Evolutionary conservation across 2,797 vertebrate genomes (phyloP).

Genomic region (Sciurus carolinensis): DNA sequence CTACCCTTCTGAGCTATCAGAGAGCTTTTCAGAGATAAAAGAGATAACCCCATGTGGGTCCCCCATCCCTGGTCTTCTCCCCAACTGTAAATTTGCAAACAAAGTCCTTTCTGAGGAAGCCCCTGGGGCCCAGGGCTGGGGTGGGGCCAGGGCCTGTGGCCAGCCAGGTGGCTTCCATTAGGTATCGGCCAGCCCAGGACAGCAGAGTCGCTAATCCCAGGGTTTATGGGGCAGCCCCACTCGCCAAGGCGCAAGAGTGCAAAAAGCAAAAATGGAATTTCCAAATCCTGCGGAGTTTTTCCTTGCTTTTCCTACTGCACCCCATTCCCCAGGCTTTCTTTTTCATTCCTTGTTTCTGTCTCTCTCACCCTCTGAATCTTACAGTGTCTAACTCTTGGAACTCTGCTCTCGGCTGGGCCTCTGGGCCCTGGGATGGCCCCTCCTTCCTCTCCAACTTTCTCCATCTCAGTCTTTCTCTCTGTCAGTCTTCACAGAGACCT

Average conservation of each 20-base stretch:
- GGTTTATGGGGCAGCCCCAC: constrained; percentile 53
- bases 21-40: neutral
- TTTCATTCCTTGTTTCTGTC: constrained; percentile 43
- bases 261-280: constrained; percentile 71
- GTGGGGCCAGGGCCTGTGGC: neutral
- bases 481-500: neutral
- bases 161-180: constrained; percentile 70
- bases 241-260: constrained; percentile 4
- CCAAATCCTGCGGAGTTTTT: neutral
- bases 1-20: constrained; percentile 11
- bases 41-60: neutral
- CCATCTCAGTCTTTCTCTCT: neutral
- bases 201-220: constrained; percentile 61
- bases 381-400: neutral
- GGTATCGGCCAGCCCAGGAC: neutral
- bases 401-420: neutral
- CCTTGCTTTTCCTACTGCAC: constrained; percentile 21
- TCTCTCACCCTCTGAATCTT: neutral
- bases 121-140: neutral
- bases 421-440: neutral
- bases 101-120: neutral
- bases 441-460: neutral
- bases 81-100: constrained; percentile 3
- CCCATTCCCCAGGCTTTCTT: neutral
- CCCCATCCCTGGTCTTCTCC: neutral